Base-by-base conservation (phyloP, 2,797 vertebrate species). In the Tapirus indicus region DNA sequence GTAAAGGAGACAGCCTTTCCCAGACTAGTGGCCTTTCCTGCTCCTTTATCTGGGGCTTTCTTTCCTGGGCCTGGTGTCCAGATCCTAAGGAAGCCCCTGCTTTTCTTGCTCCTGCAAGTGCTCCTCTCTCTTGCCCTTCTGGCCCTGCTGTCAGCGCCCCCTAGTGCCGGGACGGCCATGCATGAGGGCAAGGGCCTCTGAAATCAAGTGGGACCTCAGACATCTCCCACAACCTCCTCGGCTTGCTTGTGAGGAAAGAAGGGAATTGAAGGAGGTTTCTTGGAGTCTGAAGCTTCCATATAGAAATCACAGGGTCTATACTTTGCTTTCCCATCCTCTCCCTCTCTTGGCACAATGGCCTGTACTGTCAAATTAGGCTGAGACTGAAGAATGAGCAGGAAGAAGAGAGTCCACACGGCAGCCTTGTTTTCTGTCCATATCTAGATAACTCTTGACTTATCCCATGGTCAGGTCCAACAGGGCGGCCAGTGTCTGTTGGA, bases 141-240 rank as follows among this genome's bases (percentile, higher is more conserved):
- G 62, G 97, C 88, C 95, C 98, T 97, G 96, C 97, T 96, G 54
- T 82, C 95, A 94, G 97, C 96, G 97, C 97, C 98, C 97, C 97
- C 98, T 98, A 97, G 97, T 96, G 98, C 96, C 38, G 18, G 95
- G 95, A 94, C 3, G 23, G 88, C 91, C 6, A 2, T 7, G 91
- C 71, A 32, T 20, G 72, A 92, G 77, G 89, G 38, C 82, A 29
- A 23, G 80, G 80, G 77, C 91, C 91, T 97, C 64, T 21, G 79
- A 64, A 83, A 84, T 10, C 12, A 0, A 29, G 8, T 7, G 20
- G 68, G 88, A 29, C 88, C 86, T 92, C 79, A 4, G 58, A 47
- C 54, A 58, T 58, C n/a, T 64, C 52, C 88, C 41, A 23, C 49
- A 16, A 12, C 35, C 41, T 64, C 95, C 62, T 88, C 3, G 17